Percentiles rank a stretch among this genome's conserved stretches.
Conservation (phyloP, 2,888 invertebrate species). For the Archips xylosteana region DNA sequence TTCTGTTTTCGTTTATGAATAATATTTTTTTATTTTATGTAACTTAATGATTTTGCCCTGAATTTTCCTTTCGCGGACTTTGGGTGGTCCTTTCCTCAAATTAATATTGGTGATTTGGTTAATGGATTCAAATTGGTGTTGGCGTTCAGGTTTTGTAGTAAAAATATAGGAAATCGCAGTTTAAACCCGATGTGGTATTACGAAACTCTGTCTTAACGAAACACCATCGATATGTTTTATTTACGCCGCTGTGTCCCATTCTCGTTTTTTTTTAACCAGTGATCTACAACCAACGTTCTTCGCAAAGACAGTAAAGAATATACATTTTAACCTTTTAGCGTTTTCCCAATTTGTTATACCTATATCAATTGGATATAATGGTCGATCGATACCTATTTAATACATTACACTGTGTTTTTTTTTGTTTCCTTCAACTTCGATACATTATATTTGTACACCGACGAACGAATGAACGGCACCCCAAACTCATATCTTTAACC, state of each 20-base stretch:
- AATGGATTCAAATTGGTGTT: not conserved
- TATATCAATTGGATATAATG: not conserved
- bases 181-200: not conserved
- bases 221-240: slow-evolving; percentile 52
- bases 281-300: slow-evolving; percentile 27
- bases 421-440: too few species aligned
- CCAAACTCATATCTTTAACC: too few species aligned
- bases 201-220: slow-evolving; percentile 21
- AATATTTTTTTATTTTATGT: slow-evolving; percentile 10
- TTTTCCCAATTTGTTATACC: not conserved
- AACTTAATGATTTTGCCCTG: slow-evolving; percentile 24
- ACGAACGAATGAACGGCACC: too few species aligned
- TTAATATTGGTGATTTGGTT: not conserved
- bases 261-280: slow-evolving; percentile 16
- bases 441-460: too few species aligned
- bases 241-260: slow-evolving; percentile 32
- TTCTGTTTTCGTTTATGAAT: slow-evolving; percentile 41
- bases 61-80: slow-evolving; percentile 9
- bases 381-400: not conserved
- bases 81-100: slow-evolving; percentile 11
- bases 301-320: not conserved
- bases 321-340: not conserved
- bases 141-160: not conserved
- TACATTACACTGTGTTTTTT: too few species aligned
- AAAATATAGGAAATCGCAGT: not conserved